Evolutionary conservation across 2,888 invertebrate genomes (phyloP).

Genomic region (Biston stratarius): DNA sequence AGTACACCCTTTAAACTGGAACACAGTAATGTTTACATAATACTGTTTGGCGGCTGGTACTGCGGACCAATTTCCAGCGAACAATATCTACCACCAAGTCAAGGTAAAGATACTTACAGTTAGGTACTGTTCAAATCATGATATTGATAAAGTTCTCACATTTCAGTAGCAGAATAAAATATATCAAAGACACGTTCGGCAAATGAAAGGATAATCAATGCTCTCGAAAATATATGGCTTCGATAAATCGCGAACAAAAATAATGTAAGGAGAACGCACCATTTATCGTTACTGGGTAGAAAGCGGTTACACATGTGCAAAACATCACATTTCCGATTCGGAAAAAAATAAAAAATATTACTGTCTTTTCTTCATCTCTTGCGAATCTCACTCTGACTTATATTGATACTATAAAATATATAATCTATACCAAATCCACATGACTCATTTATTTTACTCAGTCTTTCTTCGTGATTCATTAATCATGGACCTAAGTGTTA

Average conservation of each 20-base stretch:
- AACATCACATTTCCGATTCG: neutral
- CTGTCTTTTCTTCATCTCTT: neutral
- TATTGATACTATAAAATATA: neutral
- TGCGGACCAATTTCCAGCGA: too few relatives aligned
- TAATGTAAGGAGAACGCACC: conserved; percentile 32
- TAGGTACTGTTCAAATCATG: neutral
- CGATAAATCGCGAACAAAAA: conserved; percentile 36
- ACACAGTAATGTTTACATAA: too few relatives aligned
- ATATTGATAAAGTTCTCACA: neutral
- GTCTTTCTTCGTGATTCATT: too few relatives aligned
- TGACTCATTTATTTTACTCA: too few relatives aligned
- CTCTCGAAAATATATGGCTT: conserved; percentile 24
- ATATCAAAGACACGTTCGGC: conserved; percentile 23
- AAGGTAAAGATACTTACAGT: too few relatives aligned
- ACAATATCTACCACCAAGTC: too few relatives aligned
- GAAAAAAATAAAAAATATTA: neutral
- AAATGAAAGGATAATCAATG: conserved; percentile 27
- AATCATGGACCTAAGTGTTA: too few relatives aligned
- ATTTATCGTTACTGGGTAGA: conserved; percentile 24
- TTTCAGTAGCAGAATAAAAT: conserved; percentile 7
- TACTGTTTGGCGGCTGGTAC: too few relatives aligned
- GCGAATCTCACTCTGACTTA: neutral
- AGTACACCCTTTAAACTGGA: too few relatives aligned
- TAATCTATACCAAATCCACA: too few relatives aligned
- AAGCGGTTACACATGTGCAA: conserved; percentile 1